Evolutionary conservation across 2,888 invertebrate species (phyloP), one percentile per base, ranked within the genome.

Genomic region (Podotricha telesiphe): DNA sequence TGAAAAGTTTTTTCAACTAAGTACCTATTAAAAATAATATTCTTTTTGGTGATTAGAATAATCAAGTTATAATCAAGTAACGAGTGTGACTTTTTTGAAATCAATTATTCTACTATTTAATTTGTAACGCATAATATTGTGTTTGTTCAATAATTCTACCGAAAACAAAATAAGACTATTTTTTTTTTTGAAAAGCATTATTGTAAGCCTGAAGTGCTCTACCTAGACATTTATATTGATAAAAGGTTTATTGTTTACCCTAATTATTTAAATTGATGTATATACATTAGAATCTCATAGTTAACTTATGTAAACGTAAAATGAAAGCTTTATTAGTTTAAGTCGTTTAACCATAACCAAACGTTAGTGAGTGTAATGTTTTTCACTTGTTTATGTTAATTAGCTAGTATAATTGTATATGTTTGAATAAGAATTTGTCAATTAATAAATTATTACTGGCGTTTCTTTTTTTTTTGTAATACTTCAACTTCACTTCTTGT

Each of bases 301-400:
- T 80, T 83, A 83, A 79, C 80, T 85, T 82, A 83, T 74, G 63
- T 72, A 71, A 80, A 83, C 80, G 80, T 86, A 82, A 84, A 83
- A 83, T 80, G 84, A 88, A 86, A 91, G 91, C 91, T 91, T 91
- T 91, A 91, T 86, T 91, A 91, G 89, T 83, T 79, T 88, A 88
- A 82, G 80, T 69, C 48, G 50, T 67, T 65, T 68, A 65, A 56
- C 47, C 65, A 22, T 71, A 61, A 34, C 47, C 72, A 62, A 50
- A 69, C 8, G 10, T 63, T 68, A 70, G 56, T 67, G 13, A 1
- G 37, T 37, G 8, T 68, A 70, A 67, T 42, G n/a, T 42, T 58
- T 42, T 42, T 15, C 20, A 42, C n/a, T 48, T 50, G 20, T 62
- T 56, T 65, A 22, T 55, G 17, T 65, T 58, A 37, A 10, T n/a